These are phyloP conservation scores for Archivesica marissinica DNA, from an alignment of 1,140 invertebrate genomes.

Conservation along the genomic window DNA sequence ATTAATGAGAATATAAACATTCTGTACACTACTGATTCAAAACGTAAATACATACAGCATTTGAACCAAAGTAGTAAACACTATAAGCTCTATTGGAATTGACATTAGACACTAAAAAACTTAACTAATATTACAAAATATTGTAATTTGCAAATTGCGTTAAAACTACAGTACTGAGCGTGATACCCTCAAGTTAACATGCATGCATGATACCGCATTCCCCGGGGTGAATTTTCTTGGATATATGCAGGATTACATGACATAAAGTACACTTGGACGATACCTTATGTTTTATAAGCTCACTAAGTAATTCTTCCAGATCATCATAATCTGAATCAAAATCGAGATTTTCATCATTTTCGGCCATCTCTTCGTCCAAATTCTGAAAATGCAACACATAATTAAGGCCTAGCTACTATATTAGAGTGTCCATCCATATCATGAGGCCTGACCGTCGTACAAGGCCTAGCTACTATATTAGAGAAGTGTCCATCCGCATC, in stretches of 20 bases:
- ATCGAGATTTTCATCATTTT: slow-evolving; percentile 61
- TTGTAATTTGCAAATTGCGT: too few relatives aligned
- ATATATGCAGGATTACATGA: slow-evolving; percentile 54
- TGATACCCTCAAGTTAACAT: slow-evolving; percentile 46
- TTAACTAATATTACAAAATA: not conserved
- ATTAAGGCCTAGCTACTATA: slow-evolving; percentile 18
- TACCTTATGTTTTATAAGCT: slow-evolving; percentile 63
- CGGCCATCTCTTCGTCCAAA: slow-evolving; percentile 6
- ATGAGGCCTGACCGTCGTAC: too few relatives aligned
- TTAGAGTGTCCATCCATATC: not conserved
- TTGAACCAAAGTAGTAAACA: not conserved
- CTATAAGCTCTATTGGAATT: not conserved
- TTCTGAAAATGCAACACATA: slow-evolving; percentile 60
- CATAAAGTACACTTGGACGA: slow-evolving; percentile 25
- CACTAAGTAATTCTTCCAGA: slow-evolving; percentile 61
- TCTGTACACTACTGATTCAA: not conserved
- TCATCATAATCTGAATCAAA: slow-evolving; percentile 62
- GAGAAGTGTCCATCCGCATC: not conserved
- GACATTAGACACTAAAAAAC: slow-evolving; percentile 11
- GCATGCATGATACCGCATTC: slow-evolving; percentile 57
- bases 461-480: not conserved
- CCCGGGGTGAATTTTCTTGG: slow-evolving; percentile 39
- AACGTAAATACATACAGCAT: not conserved
- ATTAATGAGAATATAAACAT: not conserved
- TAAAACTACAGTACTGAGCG: slow-evolving; percentile 18